These are phyloP conservation scores for Apteryx mantelli DNA, from an alignment of 2,113 vertebrate genomes.

Conservation along the genomic window DNA sequence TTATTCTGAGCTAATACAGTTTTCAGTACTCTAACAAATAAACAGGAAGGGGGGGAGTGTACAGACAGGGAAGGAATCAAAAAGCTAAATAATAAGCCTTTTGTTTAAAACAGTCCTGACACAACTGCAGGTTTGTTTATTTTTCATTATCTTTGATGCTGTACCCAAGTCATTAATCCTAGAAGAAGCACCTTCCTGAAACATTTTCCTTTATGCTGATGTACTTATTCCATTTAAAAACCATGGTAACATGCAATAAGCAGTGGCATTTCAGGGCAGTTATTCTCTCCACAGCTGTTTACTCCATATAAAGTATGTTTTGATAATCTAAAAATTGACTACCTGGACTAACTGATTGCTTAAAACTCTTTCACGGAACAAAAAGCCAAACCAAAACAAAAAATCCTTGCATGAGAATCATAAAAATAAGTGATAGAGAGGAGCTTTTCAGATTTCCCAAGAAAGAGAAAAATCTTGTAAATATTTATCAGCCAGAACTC, in stretches of 20 bases:
- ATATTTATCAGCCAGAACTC: neutral
- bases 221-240: neutral
- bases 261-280: neutral
- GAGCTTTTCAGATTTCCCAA: neutral
- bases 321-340: neutral
- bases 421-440: neutral
- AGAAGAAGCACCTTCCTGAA: neutral
- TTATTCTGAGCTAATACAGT: neutral
- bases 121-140: neutral
- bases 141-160: neutral
- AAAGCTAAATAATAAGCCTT: neutral
- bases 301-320: neutral
- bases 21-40: neutral
- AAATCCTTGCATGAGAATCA: rapidly evolving
- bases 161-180: neutral
- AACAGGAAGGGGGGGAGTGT: neutral
- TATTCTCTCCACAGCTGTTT: neutral
- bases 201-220: neutral
- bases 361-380: neutral
- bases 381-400: rapidly evolving
- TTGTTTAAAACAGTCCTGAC: neutral
- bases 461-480: neutral
- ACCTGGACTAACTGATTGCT: neutral
- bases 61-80: neutral
- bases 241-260: neutral